Evolutionary conservation across 2,888 invertebrate species (phyloP).

Genomic region (Ophonus ardosiacus): DNA sequence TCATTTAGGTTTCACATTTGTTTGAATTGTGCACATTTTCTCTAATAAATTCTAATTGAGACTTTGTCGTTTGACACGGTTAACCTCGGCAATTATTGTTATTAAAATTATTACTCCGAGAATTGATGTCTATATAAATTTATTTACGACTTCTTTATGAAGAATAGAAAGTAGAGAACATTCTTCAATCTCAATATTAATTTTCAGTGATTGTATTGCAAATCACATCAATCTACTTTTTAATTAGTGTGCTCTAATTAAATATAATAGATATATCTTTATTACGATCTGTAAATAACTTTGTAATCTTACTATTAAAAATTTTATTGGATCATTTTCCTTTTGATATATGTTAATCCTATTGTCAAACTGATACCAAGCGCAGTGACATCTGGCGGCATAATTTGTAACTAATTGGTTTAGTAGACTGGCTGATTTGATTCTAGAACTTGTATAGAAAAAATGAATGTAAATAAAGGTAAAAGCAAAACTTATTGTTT

Average conservation of each 20-base stretch:
- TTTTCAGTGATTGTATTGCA: background rate
- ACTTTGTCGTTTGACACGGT: background rate
- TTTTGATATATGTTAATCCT: no score
- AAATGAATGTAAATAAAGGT: no score
- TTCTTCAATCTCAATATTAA: background rate
- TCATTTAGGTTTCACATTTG: constrained; percentile 3
- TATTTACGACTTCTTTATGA: background rate
- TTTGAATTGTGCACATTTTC: background rate
- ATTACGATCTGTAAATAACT: background rate
- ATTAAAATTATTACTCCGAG: constrained; percentile 6
- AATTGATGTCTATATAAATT: constrained; percentile 28
- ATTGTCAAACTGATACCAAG: no score
- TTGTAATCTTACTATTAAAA: no score
- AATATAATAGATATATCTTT: background rate
- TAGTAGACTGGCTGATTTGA: no score
- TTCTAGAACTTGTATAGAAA: no score
- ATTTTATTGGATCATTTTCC: no score
- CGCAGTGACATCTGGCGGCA: no score
- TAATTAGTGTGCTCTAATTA: background rate
- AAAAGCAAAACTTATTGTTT: no score
- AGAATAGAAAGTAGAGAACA: background rate
- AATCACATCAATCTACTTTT: background rate
- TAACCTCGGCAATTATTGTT: constrained; percentile 13
- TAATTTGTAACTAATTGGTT: no score
- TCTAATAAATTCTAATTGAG: constrained; percentile 30